Base-by-base conservation (phyloP, 2,888 invertebrate species). In the Malacosoma neustria region DNA sequence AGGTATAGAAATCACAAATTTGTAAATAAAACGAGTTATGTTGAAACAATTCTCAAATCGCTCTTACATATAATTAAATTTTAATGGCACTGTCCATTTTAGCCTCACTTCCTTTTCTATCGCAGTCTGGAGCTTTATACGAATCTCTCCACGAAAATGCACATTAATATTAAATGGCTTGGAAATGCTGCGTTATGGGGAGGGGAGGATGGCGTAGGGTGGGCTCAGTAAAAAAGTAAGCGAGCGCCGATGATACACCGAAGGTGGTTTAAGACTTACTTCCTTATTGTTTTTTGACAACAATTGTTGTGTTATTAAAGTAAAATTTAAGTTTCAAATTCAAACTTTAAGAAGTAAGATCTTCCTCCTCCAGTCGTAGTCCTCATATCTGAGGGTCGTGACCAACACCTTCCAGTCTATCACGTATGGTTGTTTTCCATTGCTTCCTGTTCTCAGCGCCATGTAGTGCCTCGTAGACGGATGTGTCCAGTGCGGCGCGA, bases 111-210 rank as follows among this genome's bases (percentile, higher is more conserved):
- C 72, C 79, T 62, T 72, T 56, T 75, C 79, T 81, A 77, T 81
- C 77, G 76, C 62, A 77, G 81, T 73, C 76, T 72, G 69, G 73
- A 65, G 80, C 77, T 81, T 80, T 79, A 73, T 80, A 75, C 79
- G 82, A 84, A 84, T 82, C 76, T 75, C 79, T 81, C 77, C 76
- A 79, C 82, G 84, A 84, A 87, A 87, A 85, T 86, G 85, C 86
- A 85, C 87, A 87, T 87, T 87, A 87, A 87, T 87, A 87, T 87
- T 87, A 86, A 87, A 87, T 87, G 86, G 86, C 82, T 84, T 80
- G 87, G 87, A 87, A 87, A 85, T 84, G 84, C 80, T 80, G 75
- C 76, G 80, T 81, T 67, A 76, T 70, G 68, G 73, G 50, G 65
- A 40, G 45, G 45, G 53, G 43, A 36, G 51, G 59, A 52, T 57